Percentiles rank a stretch among this genome's conserved stretches.
These are phyloP conservation scores for Drosophila sp. DNA, from an alignment of 1,140 invertebrate genomes.

Conservation along the genomic window DNA sequence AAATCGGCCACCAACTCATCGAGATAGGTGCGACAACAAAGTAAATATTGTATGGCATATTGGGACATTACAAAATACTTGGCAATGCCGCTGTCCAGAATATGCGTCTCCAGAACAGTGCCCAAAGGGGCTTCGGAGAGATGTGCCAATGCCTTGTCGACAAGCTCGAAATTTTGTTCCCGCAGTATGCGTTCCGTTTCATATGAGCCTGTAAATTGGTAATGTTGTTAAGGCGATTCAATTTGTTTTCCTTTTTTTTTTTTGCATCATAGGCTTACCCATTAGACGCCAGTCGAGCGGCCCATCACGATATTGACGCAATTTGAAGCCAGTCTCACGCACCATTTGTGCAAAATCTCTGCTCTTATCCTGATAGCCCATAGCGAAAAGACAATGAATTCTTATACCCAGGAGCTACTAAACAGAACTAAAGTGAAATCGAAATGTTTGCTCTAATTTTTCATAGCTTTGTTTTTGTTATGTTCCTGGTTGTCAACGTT, in stretches of 20 bases:
- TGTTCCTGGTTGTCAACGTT: slow-evolving; percentile 28
- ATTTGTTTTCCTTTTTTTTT: background rate
- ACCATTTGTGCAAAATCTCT: slow-evolving; percentile 72
- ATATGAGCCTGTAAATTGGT: slow-evolving; percentile 53
- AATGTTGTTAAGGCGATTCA: background rate
- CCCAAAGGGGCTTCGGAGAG: slow-evolving; percentile 74
- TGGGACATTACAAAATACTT: slow-evolving; percentile 80
- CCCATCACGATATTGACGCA: slow-evolving; percentile 70
- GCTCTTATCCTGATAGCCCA: slow-evolving; percentile 52
- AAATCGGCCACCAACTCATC: slow-evolving; percentile 70
- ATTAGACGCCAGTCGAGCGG: slow-evolving; percentile 76
- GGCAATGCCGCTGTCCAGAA: slow-evolving; percentile 76
- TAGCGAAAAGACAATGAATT: slow-evolving; percentile 17
- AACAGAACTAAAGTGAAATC: slow-evolving; percentile 44
- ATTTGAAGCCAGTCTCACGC: slow-evolving; percentile 70
- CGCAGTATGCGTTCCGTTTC: slow-evolving; percentile 72
- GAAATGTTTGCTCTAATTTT: slow-evolving; percentile 42
- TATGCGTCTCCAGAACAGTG: slow-evolving; percentile 66
- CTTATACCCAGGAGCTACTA: slow-evolving; percentile 14
- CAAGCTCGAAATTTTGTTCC: slow-evolving; percentile 73
- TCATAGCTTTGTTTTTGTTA: slow-evolving; percentile 33
- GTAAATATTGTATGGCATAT: slow-evolving; percentile 75
- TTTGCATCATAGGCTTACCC: slow-evolving; percentile 44
- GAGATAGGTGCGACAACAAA: slow-evolving; percentile 77
- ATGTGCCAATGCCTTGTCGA: slow-evolving; percentile 67